Evolutionary conservation across 2,888 invertebrate genomes (phyloP), one percentile per base, ranked within the genome.

Genomic region (Drosophila testacea): DNA sequence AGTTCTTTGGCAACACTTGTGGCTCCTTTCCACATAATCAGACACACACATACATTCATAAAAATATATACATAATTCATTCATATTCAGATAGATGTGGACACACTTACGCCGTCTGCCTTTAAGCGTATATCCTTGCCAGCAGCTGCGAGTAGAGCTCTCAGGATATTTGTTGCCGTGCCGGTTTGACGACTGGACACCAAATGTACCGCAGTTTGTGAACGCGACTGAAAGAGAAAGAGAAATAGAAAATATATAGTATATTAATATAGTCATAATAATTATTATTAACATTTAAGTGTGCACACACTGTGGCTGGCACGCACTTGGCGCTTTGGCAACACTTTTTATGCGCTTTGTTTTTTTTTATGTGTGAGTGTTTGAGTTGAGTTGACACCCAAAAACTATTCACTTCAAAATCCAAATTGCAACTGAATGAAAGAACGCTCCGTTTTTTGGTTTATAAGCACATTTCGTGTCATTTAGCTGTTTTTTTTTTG

Each of bases 181-280:
- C 98, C 98, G 0, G 97, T 97, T 92, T 97, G 97, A 86, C 99
- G 95, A 82, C 97, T 96, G 60, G 98, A 98, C 72, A 98, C 98
- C 92, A 99, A 94, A 93, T 99, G 99, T 2, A 99, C 96, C 2
- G 99, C 97, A 6, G 98, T 97, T 93, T 99, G 98, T 85, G 97
- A 96, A 73, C 97, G 96, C 70, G 97, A 96, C 98, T 99, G 79
- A 7, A 81, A 83, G 46, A 57, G 28, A 9, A 6, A 28, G n/a
- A n/a, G 34, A 4, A 6, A 28, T 9, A n/a, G 34, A 4, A 56
- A 44, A 10, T 11, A 36, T 11, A 42, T 16, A n/a, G n/a, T n/a
- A 39, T 22, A 22, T 39, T 9, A 48, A 55, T 30, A 36, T 6
- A 34, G 41, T 57, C 42, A 41, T 41, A 22, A 10, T 5, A 11